Conservation (phyloP, 2,888 invertebrate species). For the Malachius bipustulatus region DNA sequence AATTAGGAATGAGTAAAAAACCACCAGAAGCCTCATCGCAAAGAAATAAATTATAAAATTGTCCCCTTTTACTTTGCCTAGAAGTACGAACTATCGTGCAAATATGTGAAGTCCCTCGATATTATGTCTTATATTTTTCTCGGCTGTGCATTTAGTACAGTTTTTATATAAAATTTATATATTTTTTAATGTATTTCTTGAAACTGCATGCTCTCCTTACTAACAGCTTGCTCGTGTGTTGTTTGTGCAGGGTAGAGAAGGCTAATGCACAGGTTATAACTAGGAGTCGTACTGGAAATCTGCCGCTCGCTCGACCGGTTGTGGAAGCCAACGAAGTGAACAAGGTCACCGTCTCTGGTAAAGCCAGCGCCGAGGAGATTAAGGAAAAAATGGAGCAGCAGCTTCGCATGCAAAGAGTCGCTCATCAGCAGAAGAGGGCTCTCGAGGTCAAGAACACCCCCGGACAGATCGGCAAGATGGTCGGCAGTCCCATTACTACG, state of each 20-base stretch:
- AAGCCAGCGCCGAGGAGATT: conserved; percentile 59
- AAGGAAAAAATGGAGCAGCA: conserved; percentile 90
- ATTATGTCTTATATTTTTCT: too few relatives aligned
- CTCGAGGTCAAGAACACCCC: conserved; percentile 43
- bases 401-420: conserved; percentile 73
- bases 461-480: conserved; percentile 43
- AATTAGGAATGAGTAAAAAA: too few relatives aligned
- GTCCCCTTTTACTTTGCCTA: too few relatives aligned
- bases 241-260: conserved; percentile 47
- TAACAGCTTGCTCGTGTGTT: conserved; percentile 25
- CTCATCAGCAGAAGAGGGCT: conserved; percentile 78
- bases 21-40: too few relatives aligned
- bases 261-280: conserved; percentile 67
- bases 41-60: too few relatives aligned
- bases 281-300: conserved; percentile 65
- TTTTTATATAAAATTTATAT: too few relatives aligned
- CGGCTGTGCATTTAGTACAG: too few relatives aligned
- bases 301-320: conserved; percentile 40
- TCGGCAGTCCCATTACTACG: conserved; percentile 38
- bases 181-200: too few relatives aligned
- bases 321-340: conserved; percentile 31
- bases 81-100: too few relatives aligned
- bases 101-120: too few relatives aligned
- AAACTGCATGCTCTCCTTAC: conserved; percentile 16
- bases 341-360: conserved; percentile 39